Conservation (phyloP, 1,140 invertebrate species). For the Trichonephila clavata region DNA sequence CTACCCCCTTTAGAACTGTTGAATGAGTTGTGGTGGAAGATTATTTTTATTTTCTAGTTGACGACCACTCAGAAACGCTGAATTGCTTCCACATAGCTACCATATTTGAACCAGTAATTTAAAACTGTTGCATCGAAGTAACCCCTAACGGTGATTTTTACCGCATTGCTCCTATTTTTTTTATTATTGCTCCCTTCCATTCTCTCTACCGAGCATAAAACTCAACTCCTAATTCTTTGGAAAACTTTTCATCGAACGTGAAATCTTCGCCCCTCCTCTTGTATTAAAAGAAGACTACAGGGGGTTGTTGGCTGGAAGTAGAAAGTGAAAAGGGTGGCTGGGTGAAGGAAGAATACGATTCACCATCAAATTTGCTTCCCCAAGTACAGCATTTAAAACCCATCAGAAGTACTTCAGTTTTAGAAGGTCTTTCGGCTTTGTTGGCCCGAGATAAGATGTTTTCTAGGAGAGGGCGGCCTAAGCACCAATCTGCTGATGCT, state of each 20-base stretch:
- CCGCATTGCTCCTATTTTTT: background rate
- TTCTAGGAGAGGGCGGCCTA: background rate
- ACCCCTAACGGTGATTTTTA: background rate
- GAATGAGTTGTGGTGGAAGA: background rate
- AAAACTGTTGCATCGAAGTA: background rate
- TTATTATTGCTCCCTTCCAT: background rate
- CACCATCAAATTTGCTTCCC: conserved; percentile 25
- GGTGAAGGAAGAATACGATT: background rate
- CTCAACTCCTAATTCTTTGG: background rate
- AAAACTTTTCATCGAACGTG: background rate
- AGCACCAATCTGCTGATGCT: background rate
- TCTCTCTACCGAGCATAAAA: background rate
- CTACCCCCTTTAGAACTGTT: background rate
- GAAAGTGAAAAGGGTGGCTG: background rate
- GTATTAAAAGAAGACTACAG: background rate
- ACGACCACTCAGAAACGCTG: background rate
- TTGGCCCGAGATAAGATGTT: conserved; percentile 54
- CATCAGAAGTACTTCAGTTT: conserved; percentile 37
- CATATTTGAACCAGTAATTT: background rate
- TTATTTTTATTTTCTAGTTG: background rate
- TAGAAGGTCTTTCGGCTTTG: background rate
- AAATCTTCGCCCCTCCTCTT: background rate
- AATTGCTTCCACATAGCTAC: background rate
- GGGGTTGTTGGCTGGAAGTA: background rate
- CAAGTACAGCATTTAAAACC: conserved; percentile 48